Base-by-base conservation (phyloP, 2,888 invertebrate species). In the Euplexia lucipara region DNA sequence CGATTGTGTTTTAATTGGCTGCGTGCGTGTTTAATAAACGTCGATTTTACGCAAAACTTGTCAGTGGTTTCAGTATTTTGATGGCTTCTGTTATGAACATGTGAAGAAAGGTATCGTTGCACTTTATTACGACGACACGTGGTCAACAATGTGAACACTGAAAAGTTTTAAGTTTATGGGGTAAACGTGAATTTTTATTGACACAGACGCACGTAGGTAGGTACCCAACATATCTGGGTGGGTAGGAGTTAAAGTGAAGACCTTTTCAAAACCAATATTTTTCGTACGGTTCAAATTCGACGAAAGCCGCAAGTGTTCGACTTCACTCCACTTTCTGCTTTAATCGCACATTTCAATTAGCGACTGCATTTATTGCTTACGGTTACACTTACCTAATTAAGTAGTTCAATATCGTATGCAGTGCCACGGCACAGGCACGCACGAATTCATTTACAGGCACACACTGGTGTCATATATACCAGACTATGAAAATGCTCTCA, bases 321-420 rank as follows among this genome's bases (percentile, higher is more conserved):
- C n/a, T n/a, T n/a, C n/a, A n/a, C 68, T 14, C 34, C 49, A 70
- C 70, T 75, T 78, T 87, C 69, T 66, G 74, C 78, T 83, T 86
- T 87, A 88, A 90, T 89, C 85, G 84, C 83, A 76, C 81, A 82
- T 85, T 83, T 79, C 80, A 88, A 88, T 88, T 86, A 88, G 79
- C 87, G 83, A 78, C 85, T 88, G 87, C 84, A 75, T 74, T 82
- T 75, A 88, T 78, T 67, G 52, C 67, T 72, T 68, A 65, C 63
- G 51, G 57, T 66, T 75, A 71, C n/a, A n/a, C n/a, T n/a, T 83
- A 82, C 26, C 26, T 26, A 26, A 26, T 26, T 26, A 26, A 85
- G 85, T 83, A 80, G 70, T 79, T 71, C 35, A 75, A 75, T 80
- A 71, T 57, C 48, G 47, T 59, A 45, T 32, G 45, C 58, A 41